A percentile compares a stretch with the other conserved stretches of the same genome.
These are phyloP conservation scores for Anolis carolinensis DNA, from an alignment of 2,113 vertebrate species.

Conservation along the genomic window DNA sequence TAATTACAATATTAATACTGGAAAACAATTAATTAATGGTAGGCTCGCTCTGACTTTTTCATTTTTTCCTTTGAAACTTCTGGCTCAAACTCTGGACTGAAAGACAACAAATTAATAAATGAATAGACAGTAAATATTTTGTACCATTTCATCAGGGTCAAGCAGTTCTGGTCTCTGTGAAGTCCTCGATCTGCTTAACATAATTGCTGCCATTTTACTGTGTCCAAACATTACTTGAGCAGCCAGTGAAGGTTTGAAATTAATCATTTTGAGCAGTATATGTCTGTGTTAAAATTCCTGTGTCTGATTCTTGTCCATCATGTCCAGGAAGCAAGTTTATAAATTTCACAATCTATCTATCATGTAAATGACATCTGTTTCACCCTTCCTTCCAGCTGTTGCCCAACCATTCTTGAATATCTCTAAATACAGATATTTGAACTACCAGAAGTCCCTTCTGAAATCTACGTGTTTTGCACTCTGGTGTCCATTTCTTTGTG, in stretches of 20 bases:
- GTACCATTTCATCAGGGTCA: neutral
- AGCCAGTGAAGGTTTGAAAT: neutral
- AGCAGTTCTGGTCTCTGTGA: neutral
- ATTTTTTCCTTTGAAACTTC: neutral
- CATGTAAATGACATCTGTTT: neutral
- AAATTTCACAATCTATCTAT: neutral
- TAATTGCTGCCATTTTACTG: neutral
- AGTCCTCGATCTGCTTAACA: neutral
- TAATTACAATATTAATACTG: neutral
- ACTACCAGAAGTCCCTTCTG: neutral
- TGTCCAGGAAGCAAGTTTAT: neutral
- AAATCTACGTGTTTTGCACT: neutral
- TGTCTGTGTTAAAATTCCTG: neutral
- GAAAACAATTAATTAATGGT: neutral
- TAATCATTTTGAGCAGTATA: neutral
- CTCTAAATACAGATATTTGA: neutral
- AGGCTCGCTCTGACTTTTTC: neutral
- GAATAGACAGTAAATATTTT: neutral
- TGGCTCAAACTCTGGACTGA: neutral
- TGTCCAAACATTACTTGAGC: neutral
- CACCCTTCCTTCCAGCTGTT: neutral
- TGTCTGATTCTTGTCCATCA: neutral
- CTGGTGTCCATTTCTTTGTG: neutral
- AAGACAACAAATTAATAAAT: neutral
- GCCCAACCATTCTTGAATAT: neutral